Evolutionary conservation across 2,888 invertebrate species (phyloP).

Genomic region (Steinernema scapterisci): DNA sequence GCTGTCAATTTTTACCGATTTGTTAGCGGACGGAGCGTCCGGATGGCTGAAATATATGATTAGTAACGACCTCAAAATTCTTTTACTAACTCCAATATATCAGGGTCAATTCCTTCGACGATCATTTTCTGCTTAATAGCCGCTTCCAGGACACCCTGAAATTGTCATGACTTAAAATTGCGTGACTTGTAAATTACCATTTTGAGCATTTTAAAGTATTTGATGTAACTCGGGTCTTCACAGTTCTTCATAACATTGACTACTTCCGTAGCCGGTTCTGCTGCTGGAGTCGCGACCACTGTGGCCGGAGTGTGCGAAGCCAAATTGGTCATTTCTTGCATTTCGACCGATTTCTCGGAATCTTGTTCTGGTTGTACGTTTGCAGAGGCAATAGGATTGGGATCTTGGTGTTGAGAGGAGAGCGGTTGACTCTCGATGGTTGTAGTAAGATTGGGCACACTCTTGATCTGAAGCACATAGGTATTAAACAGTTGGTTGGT

Average conservation of each 20-base stretch:
- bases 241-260: conserved; percentile 40
- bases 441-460: not conserved
- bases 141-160: conserved; percentile 58
- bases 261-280: not conserved
- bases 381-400: not conserved
- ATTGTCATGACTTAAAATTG: not conserved
- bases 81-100: conserved; percentile 38
- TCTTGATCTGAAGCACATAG: conserved; percentile 1
- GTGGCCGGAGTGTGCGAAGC: not conserved
- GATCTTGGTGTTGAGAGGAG: not conserved
- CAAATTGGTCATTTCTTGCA: too few species aligned
- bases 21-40: not conserved
- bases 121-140: conserved; percentile 59
- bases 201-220: conserved; percentile 63
- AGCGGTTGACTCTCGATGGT: too few species aligned
- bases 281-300: not conserved
- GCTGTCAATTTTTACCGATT: not conserved
- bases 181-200: conserved; percentile 42
- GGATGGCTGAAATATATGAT: not conserved
- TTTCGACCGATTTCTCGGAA: too few species aligned
- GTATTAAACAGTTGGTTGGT: too few species aligned
- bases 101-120: conserved; percentile 55
- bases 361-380: not conserved
- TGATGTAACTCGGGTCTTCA: conserved; percentile 53
- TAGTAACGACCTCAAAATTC: not conserved